Evolutionary conservation across 1,140 invertebrate genomes (phyloP).

Genomic region (Globodera ellingtonae): DNA sequence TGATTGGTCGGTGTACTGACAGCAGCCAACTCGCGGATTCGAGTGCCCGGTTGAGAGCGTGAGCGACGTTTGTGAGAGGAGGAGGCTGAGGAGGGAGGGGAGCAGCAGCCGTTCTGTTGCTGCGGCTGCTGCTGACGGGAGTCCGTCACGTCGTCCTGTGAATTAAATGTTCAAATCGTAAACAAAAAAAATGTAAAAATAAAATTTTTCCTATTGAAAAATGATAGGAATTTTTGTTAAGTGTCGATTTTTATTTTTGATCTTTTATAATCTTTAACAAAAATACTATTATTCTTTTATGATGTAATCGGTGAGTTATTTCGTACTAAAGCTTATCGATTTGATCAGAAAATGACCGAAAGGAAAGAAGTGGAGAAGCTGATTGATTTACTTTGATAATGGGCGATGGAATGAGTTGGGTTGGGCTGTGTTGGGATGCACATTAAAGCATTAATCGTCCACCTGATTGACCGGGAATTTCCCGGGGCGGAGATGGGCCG

Average conservation of each 20-base stretch:
- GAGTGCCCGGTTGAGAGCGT: slow-evolving; percentile 20
- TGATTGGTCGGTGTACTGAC: neutral
- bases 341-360: neutral
- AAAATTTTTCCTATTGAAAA: no score
- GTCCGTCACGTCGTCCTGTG: neutral
- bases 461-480: slow-evolving; percentile 29
- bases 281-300: no score
- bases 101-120: neutral
- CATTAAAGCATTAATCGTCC: neutral
- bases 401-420: neutral
- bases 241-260: no score
- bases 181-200: no score
- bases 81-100: neutral
- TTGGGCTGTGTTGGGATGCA: neutral
- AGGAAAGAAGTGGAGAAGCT: neutral
- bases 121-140: neutral
- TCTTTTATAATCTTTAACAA: no score
- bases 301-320: no score
- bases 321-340: neutral
- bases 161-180: no score
- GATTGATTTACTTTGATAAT: neutral
- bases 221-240: no score
- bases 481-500: slow-evolving; percentile 19
- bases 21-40: neutral
- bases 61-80: slow-evolving; percentile 17